phyloP scores from a whole-genome alignment of 1,140 invertebrate genomes.

The Eriosoma lanigerum region DNA sequence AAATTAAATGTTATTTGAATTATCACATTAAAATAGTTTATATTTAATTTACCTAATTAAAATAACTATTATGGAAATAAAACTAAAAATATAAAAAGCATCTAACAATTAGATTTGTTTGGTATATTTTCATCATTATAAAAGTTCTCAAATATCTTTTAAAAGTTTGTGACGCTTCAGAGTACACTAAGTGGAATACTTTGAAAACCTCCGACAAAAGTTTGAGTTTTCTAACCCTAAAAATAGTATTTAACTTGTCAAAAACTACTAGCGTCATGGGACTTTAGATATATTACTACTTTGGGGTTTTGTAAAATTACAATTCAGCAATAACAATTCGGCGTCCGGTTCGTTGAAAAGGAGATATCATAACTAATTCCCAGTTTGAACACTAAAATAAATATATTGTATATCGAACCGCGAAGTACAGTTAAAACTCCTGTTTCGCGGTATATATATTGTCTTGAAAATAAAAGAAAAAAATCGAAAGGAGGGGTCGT shows the following conservation, averaged over 20 bases:
- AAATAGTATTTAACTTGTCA: constrained; percentile 43
- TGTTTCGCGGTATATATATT: neutral
- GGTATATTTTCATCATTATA: constrained; percentile 25
- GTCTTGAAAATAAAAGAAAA: constrained; percentile 13
- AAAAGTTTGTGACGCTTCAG: constrained; percentile 33
- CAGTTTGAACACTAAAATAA: neutral
- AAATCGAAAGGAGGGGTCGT: neutral
- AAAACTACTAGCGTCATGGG: constrained; percentile 26
- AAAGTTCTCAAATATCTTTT: constrained; percentile 30
- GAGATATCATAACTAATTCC: neutral
- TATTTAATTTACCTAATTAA: neutral
- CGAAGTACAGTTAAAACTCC: neutral
- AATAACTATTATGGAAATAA: neutral
- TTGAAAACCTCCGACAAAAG: constrained; percentile 14
- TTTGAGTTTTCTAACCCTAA: neutral
- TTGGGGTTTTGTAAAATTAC: constrained; percentile 4
- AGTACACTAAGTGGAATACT: constrained; percentile 39
- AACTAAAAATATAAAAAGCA: neutral
- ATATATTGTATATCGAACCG: neutral
- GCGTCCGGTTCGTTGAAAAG: neutral
- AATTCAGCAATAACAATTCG: constrained; percentile 16
- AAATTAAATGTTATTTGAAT: neutral
- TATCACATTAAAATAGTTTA: neutral
- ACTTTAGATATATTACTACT: constrained; percentile 31
- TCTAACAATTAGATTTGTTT: constrained; percentile 16